Evolutionary conservation across 1,140 invertebrate genomes (phyloP).

Genomic region (Zaprionus kolodkinae): DNA sequence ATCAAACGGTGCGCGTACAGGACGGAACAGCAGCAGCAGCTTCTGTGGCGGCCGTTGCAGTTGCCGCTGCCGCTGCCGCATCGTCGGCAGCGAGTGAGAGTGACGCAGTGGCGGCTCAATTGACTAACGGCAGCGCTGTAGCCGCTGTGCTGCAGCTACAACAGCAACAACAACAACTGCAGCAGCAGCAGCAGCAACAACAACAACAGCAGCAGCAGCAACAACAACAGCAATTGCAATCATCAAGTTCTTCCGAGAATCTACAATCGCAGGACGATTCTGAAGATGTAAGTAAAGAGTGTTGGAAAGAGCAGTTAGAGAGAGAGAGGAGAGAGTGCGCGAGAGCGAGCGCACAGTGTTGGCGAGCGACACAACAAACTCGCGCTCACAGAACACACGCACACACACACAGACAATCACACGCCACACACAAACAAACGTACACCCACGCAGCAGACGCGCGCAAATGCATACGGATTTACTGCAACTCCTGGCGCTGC

Average conservation of each 20-base stretch:
- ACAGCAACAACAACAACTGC: constrained; percentile 52
- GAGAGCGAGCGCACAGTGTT: constrained; percentile 31
- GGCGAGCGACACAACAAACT: constrained; percentile 25
- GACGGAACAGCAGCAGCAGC: constrained; percentile 53
- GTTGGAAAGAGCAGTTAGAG: no score
- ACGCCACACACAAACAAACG: neutral
- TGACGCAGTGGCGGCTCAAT: constrained; percentile 57
- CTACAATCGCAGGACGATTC: constrained; percentile 82
- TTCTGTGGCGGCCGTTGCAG: constrained; percentile 50
- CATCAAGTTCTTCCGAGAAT: constrained; percentile 83
- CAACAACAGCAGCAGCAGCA: constrained; percentile 64
- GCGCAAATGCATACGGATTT: constrained; percentile 13
- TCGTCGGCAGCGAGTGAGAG: constrained; percentile 53
- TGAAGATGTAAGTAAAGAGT: constrained; percentile 69
- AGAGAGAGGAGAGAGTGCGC: constrained; percentile 11
- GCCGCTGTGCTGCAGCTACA: constrained; percentile 64
- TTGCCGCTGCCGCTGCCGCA: constrained; percentile 57
- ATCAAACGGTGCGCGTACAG: constrained; percentile 69
- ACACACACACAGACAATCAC: constrained; percentile 10
- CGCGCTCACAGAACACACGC: neutral
- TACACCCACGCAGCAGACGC: neutral
- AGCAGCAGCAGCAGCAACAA: constrained; percentile 66
- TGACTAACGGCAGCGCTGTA: constrained; percentile 62
- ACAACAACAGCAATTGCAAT: constrained; percentile 78
- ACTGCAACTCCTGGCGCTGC: constrained; percentile 32